Conservation (phyloP, 2,113 vertebrate genomes). For the Leucopsar rothschildi region DNA sequence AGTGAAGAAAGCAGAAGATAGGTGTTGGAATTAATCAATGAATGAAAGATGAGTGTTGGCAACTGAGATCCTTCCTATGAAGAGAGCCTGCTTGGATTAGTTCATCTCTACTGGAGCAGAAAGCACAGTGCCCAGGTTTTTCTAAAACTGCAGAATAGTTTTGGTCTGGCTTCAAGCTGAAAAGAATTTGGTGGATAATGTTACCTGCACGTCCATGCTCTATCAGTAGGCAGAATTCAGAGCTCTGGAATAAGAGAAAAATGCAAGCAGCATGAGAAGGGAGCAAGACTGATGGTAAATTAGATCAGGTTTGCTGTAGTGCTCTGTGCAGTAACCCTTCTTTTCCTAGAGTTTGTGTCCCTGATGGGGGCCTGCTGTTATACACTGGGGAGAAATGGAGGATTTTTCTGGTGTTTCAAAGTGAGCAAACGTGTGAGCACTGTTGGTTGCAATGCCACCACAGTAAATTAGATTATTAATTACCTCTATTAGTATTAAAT, state of each 20-base stretch:
- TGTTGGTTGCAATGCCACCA: neutral
- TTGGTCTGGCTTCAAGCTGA: neutral
- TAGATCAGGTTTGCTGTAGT: neutral
- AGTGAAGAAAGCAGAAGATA: neutral
- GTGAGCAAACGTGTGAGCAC: neutral
- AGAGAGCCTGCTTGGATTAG: neutral
- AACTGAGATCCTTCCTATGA: neutral
- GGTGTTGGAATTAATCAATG: neutral
- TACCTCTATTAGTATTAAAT: neutral
- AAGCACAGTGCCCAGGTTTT: neutral
- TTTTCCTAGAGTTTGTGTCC: neutral
- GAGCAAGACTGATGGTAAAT: neutral
- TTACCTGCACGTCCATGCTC: neutral
- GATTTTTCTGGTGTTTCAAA: neutral
- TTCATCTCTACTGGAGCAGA: slow-evolving; percentile 18
- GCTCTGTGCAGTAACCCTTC: neutral
- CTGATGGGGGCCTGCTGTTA: neutral
- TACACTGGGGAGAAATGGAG: neutral
- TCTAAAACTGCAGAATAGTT: neutral
- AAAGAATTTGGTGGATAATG: neutral
- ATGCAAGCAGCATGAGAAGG: neutral
- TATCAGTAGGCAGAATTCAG: neutral
- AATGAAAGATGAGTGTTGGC: slow-evolving; percentile 1
- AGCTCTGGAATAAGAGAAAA: neutral
- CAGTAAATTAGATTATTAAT: slow-evolving; percentile 15